Evolutionary conservation across 53 echinoderm and acorn worm genomes (phyloP).

Genomic region (Luidia sarsii): DNA sequence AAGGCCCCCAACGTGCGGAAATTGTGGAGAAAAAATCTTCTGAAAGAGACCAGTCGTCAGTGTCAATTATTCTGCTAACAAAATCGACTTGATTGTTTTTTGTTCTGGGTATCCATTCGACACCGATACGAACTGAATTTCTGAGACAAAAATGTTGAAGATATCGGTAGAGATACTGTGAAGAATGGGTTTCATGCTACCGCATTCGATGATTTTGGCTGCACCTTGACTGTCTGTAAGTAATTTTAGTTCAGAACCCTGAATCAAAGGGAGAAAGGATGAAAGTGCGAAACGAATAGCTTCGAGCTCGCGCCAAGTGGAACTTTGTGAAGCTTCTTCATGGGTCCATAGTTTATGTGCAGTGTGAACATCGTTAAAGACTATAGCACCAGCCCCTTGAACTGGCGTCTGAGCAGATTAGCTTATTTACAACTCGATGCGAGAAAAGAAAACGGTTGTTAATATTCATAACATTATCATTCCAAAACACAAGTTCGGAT

Average conservation of each 20-base stretch:
- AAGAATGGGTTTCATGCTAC: conserved; percentile 1
- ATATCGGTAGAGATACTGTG: not conserved
- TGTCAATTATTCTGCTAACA: conserved; percentile 39
- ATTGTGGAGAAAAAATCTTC: conserved; percentile 21
- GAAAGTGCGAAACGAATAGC: conserved; percentile 1
- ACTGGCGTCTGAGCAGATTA: conserved; percentile 35
- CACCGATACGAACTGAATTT: not conserved
- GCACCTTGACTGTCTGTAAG: not conserved
- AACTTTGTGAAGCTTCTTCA: conserved; percentile 38
- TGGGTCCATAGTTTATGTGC: conserved; percentile 48
- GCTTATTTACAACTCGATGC: not conserved
- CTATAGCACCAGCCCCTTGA: conserved; percentile 14
- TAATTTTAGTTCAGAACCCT: not conserved
- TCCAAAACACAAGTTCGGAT: conserved; percentile 30
- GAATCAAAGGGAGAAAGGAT: conserved; percentile 28
- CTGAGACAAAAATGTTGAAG: conserved; percentile 4
- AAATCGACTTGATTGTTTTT: conserved; percentile 51
- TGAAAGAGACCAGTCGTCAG: conserved; percentile 50
- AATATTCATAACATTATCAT: not conserved
- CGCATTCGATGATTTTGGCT: conserved; percentile 9
- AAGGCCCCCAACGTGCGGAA: too few relatives aligned
- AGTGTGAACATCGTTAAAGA: conserved; percentile 13
- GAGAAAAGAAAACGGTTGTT: conserved; percentile 3
- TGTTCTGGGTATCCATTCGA: conserved; percentile 28
- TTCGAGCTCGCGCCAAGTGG: conserved; percentile 36